Conservation (phyloP, 2,797 vertebrate species). For the Acanthornis magna region DNA sequence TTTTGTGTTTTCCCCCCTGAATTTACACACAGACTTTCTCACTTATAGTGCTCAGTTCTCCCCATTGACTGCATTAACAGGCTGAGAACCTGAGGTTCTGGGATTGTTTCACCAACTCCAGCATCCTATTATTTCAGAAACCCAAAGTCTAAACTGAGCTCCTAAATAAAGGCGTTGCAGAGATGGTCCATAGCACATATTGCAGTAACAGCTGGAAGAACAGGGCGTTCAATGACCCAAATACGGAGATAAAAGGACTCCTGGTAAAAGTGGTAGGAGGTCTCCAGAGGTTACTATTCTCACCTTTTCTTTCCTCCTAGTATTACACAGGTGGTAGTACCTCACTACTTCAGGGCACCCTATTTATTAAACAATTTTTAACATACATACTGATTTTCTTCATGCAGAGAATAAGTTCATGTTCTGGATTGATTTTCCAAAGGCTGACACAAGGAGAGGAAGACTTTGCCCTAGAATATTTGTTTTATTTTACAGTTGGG, state of each 20-base stretch:
- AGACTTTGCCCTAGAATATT: background rate
- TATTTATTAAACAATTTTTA: background rate
- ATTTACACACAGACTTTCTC: background rate
- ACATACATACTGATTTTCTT: background rate
- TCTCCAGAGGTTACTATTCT: background rate
- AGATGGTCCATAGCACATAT: background rate
- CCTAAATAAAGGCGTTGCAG: accelerated
- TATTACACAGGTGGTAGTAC: background rate
- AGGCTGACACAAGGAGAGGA: background rate
- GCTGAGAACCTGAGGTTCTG: background rate
- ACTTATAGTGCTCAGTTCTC: background rate
- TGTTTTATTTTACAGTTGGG: background rate
- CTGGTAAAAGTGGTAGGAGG: background rate
- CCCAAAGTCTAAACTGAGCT: background rate
- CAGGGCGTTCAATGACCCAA: background rate
- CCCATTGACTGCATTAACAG: background rate
- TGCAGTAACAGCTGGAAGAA: background rate
- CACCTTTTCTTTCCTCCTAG: background rate
- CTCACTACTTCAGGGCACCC: background rate
- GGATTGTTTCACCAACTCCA: background rate
- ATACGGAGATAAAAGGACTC: background rate
- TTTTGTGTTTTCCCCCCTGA: background rate
- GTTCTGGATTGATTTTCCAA: background rate
- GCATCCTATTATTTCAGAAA: background rate
- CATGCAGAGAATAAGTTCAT: background rate